Conservation (phyloP, 2,888 invertebrate species). For the Sphecodes monilicornis region DNA sequence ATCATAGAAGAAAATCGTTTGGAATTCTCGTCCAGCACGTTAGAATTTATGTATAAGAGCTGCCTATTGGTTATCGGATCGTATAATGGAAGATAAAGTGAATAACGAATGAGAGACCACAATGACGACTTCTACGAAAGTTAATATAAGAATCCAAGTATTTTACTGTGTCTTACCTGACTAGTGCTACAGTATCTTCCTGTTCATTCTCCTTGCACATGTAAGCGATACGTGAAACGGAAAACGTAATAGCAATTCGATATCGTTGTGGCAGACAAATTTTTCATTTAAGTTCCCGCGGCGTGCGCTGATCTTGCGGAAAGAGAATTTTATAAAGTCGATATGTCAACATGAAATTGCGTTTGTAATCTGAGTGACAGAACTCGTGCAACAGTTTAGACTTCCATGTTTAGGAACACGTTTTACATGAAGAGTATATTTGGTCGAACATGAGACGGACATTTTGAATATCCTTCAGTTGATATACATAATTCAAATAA, state of each 20-base stretch:
- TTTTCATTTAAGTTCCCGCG: not conserved
- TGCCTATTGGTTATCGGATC: too few relatives aligned
- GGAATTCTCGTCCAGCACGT: too few relatives aligned
- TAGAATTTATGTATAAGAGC: too few relatives aligned
- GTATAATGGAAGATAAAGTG: too few relatives aligned
- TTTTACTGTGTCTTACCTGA: not conserved
- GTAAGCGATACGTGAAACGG: slow-evolving; percentile 5
- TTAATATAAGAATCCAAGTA: not conserved
- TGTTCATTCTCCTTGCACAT: not conserved
- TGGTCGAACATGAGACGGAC: not conserved
- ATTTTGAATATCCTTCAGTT: not conserved
- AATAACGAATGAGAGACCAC: too few relatives aligned
- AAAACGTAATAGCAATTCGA: slow-evolving; percentile 4
- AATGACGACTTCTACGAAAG: too few relatives aligned
- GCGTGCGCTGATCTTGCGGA: not conserved
- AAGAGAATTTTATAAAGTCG: not conserved
- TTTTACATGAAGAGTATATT: not conserved
- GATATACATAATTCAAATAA: not conserved
- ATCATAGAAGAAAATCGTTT: too few relatives aligned
- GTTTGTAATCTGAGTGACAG: not conserved
- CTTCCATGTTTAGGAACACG: not conserved
- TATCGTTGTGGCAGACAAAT: not conserved
- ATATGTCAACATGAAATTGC: not conserved
- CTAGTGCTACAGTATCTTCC: not conserved
- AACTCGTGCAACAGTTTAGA: not conserved